Evolutionary conservation across 2,113 vertebrate genomes (phyloP).

Genomic region (Semnornis frantzii): DNA sequence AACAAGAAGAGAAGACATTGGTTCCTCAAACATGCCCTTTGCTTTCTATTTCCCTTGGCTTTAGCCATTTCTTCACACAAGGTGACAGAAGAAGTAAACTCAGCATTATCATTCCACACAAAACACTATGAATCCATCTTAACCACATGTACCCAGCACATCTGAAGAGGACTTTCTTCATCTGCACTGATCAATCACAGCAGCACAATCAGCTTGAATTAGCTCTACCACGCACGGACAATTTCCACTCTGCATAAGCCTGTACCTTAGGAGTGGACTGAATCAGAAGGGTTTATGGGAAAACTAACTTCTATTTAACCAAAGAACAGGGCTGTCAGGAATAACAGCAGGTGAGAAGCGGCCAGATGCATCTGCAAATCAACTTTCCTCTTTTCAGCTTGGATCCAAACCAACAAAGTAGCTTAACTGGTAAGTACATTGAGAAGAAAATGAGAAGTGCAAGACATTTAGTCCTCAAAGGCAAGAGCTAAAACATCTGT

Average conservation of each 20-base stretch:
- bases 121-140: neutral
- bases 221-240: rapidly evolving
- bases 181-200: neutral
- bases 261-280: neutral
- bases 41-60: neutral
- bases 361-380: neutral
- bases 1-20: neutral
- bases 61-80: neutral
- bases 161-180: neutral
- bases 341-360: neutral
- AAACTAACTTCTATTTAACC: neutral
- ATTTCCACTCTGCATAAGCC: neutral
- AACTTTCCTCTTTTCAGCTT: neutral
- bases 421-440: neutral
- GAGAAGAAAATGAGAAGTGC: neutral
- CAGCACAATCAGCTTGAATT: neutral
- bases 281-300: rapidly evolving
- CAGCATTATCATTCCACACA: neutral
- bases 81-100: neutral
- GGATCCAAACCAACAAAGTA: neutral
- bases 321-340: neutral
- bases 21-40: neutral
- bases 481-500: neutral
- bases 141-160: neutral
- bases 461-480: neutral